A percentile compares a stretch with the other conserved stretches of the same genome.
phyloP scores from a whole-genome alignment of 2,888 invertebrate species.

The Sylvicola cinctus region DNA sequence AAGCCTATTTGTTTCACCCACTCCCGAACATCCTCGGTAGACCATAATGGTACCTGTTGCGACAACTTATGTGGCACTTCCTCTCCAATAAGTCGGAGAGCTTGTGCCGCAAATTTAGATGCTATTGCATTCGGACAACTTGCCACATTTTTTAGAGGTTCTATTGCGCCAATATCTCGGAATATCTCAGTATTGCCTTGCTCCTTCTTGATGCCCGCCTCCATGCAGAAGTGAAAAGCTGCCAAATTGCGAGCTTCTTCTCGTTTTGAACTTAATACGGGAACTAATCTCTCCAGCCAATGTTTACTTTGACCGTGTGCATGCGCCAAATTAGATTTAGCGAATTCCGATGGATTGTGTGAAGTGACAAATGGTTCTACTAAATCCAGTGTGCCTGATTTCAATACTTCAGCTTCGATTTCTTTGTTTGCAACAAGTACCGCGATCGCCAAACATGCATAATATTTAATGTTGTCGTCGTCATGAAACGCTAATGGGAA shows the following conservation, averaged over 20 bases:
- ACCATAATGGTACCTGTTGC: conserved; percentile 97
- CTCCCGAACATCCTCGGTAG: conserved; percentile 85
- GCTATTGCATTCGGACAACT: conserved; percentile 96
- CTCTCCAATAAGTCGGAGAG: conserved; percentile 80
- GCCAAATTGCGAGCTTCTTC: conserved; percentile 93
- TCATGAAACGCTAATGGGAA: conserved; percentile 92
- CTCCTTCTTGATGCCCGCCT: conserved; percentile 91
- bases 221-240: conserved; percentile 98
- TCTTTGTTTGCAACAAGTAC: conserved; percentile 93
- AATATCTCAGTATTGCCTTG: conserved; percentile 83
- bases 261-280: conserved; percentile 81
- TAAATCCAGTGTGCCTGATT: conserved; percentile 89
- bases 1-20: conserved; percentile 99
- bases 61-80: conserved; percentile 94
- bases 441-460: conserved; percentile 94
- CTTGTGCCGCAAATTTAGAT: conserved; percentile 90
- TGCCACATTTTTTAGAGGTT: conserved; percentile 86
- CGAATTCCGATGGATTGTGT: conserved; percentile 90
- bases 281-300: conserved; percentile 83
- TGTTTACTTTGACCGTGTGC: conserved; percentile 91
- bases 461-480: conserved; percentile 95
- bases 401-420: conserved; percentile 87
- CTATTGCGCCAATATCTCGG: conserved; percentile 84
- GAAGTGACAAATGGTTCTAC: conserved; percentile 92
- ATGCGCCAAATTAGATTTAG: conserved; percentile 74